Evolutionary conservation across 2,113 vertebrate genomes (phyloP).

Genomic region (Gnathonemus longibarbis): DNA sequence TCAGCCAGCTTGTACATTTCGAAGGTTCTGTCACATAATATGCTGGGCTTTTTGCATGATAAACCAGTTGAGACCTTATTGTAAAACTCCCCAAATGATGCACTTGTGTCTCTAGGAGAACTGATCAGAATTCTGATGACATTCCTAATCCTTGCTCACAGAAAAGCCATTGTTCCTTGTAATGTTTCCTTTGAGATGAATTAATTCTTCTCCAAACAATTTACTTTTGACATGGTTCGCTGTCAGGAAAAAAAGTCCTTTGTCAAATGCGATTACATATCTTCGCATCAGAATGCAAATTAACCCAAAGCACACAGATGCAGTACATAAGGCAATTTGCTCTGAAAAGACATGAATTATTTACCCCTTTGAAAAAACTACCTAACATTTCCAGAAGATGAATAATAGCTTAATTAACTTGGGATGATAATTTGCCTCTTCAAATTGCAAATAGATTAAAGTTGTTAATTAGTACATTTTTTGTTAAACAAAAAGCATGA

Average conservation of each 20-base stretch:
- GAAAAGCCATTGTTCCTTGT: conserved; percentile 24
- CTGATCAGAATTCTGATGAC: conserved; percentile 23
- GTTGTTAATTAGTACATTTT: conserved; percentile 25
- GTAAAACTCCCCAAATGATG: not conserved
- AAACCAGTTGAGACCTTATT: not conserved
- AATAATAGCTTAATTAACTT: conserved; percentile 33
- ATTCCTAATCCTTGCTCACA: conserved; percentile 20
- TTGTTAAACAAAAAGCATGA: conserved; percentile 13
- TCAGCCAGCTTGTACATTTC: not conserved
- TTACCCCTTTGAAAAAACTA: conserved; percentile 29
- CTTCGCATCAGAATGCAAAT: conserved; percentile 29
- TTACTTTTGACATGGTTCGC: conserved; percentile 28
- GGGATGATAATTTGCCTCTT: conserved; percentile 27
- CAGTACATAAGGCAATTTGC: conserved; percentile 24
- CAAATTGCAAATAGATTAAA: conserved; percentile 32
- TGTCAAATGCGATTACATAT: conserved; percentile 26
- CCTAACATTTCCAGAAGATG: conserved; percentile 24
- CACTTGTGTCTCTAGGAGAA: conserved; percentile 5
- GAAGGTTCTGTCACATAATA: not conserved
- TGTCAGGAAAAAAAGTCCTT: conserved; percentile 19
- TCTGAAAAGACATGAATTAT: conserved; percentile 28
- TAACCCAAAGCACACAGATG: conserved; percentile 17
- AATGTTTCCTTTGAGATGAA: conserved; percentile 22
- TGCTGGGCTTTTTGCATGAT: not conserved
- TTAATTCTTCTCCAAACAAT: conserved; percentile 30